phyloP scores from a whole-genome alignment of 1,140 invertebrate species.

The Galleria mellonella region DNA sequence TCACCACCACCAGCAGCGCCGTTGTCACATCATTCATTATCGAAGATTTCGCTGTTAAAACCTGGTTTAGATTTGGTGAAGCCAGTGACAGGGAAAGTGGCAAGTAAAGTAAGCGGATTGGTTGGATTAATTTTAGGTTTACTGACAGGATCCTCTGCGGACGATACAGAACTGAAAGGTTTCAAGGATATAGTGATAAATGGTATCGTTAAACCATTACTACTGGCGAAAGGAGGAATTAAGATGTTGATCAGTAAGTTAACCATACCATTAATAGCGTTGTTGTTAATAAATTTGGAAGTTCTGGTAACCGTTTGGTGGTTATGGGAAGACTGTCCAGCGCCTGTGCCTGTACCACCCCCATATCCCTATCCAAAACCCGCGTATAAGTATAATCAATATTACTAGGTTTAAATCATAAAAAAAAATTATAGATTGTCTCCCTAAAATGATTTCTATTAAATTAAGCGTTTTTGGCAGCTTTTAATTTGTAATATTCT shows the following conservation, averaged over 20 bases:
- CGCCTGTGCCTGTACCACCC: slow-evolving; percentile 7
- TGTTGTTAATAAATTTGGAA: slow-evolving; percentile 58
- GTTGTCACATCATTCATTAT: slow-evolving; percentile 1
- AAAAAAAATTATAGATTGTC: too few species aligned
- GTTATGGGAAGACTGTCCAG: slow-evolving; percentile 59
- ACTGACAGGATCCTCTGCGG: slow-evolving; percentile 28
- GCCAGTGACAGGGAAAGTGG: slow-evolving; percentile 31
- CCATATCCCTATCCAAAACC: slow-evolving; percentile 14
- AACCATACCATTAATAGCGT: slow-evolving; percentile 43
- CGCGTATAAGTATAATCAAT: slow-evolving; percentile 19
- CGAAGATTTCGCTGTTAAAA: slow-evolving; percentile 16
- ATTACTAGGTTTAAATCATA: slow-evolving; percentile 1
- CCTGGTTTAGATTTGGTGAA: slow-evolving; percentile 23
- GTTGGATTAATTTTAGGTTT: slow-evolving; percentile 38
- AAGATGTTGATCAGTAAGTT: slow-evolving; percentile 56
- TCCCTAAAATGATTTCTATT: too few species aligned
- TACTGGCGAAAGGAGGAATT: slow-evolving; percentile 42
- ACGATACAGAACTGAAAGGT: slow-evolving; percentile 35
- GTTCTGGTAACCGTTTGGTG: slow-evolving; percentile 58
- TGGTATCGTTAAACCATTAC: slow-evolving; percentile 46
- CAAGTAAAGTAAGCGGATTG: slow-evolving; percentile 41
- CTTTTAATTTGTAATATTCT: too few species aligned
- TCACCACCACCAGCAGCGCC: slow-evolving; percentile 5
- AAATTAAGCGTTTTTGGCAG: too few species aligned
- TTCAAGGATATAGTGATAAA: slow-evolving; percentile 50